These are phyloP conservation scores for Ascidia mentula DNA, from an alignment of 23 tunicate species.

Conservation along the genomic window DNA sequence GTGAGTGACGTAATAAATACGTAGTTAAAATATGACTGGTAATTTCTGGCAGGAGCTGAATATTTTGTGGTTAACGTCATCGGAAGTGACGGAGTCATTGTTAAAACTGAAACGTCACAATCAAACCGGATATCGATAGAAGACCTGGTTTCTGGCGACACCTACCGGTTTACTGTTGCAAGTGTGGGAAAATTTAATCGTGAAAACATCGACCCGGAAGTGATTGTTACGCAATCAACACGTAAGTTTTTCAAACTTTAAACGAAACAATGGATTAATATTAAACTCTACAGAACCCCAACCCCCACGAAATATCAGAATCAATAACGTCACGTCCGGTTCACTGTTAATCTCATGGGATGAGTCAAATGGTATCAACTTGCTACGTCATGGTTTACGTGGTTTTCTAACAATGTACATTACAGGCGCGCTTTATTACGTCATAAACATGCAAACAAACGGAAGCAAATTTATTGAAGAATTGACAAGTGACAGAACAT, in stretches of 20 bases:
- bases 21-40: no score
- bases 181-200: conserved; percentile 42
- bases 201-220: conserved; percentile 3
- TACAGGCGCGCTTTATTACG: conserved; percentile 29
- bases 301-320: conserved; percentile 17
- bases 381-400: background rate
- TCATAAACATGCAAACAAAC: background rate
- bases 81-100: background rate
- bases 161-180: conserved; percentile 38
- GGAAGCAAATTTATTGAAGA: background rate
- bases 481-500: background rate
- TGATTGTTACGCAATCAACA: background rate
- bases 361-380: conserved; percentile 27
- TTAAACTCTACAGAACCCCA: conserved; percentile 16
- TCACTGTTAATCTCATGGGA: conserved; percentile 44
- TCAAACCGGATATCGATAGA: background rate
- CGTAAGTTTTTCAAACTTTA: background rate
- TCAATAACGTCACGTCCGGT: conserved; percentile 28
- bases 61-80: conserved; percentile 15
- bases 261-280: background rate
- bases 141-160: conserved; percentile 42
- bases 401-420: background rate
- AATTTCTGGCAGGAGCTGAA: conserved; percentile 22
- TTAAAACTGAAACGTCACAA: background rate
- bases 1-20: conserved; percentile 1